Conservation (phyloP, 2,888 invertebrate genomes). For the Agrochola macilenta region DNA sequence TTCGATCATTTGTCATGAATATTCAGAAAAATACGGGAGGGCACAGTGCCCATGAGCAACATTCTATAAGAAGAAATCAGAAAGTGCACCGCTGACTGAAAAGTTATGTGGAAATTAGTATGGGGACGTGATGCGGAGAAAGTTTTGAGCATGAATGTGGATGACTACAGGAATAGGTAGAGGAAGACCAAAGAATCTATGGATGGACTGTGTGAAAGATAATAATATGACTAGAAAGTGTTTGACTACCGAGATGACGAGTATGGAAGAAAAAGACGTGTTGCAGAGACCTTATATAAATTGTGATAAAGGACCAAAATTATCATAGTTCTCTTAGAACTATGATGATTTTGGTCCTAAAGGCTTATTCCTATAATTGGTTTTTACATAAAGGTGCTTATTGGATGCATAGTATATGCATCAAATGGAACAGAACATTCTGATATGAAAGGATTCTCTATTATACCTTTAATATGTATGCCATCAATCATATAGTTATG, state of each 20-base stretch:
- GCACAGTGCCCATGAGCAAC: too few relatives aligned
- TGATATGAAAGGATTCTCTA: not conserved
- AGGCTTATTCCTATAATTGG: not conserved
- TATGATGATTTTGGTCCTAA: not conserved
- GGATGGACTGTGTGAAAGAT: not conserved
- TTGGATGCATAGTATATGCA: not conserved
- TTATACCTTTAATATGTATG: not conserved
- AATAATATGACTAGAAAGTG: not conserved
- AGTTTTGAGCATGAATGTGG: not conserved
- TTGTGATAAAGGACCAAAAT: not conserved
- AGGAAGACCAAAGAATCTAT: not conserved
- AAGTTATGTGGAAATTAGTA: not conserved
- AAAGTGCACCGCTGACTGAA: not conserved
- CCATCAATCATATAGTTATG: constrained; percentile 27
- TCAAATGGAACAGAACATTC: not conserved
- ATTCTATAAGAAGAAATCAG: too few relatives aligned
- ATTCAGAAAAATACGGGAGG: too few relatives aligned
- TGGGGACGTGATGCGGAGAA: not conserved
- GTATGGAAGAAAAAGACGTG: not conserved
- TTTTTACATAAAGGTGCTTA: not conserved
- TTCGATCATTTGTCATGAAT: too few relatives aligned
- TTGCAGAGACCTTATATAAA: not conserved
- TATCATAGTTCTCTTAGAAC: too few relatives aligned
- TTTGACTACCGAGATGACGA: not conserved
- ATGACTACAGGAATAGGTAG: not conserved